Conservation (phyloP, 2,797 vertebrate species). For the Acanthurus lineatus region DNA sequence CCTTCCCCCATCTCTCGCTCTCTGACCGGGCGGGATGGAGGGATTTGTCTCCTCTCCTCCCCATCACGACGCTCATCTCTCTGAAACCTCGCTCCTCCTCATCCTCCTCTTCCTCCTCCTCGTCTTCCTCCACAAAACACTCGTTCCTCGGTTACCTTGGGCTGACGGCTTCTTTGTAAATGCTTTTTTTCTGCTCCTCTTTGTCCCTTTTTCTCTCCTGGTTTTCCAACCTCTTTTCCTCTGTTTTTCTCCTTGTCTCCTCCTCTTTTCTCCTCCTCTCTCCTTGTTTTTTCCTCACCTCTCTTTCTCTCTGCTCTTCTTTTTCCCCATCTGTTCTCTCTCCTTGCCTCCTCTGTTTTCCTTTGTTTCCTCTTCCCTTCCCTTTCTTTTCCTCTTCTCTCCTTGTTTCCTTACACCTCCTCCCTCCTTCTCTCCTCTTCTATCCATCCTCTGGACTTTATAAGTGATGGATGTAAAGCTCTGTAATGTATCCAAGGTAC, state of each 20-base stretch:
- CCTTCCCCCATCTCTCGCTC: constrained; percentile 63
- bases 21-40: constrained; percentile 69
- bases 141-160: constrained; percentile 98
- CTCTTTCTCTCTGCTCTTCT: too few species aligned
- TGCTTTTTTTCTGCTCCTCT: constrained; percentile 79
- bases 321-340: too few species aligned
- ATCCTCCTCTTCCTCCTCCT: constrained; percentile 72
- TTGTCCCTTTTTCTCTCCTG: neutral
- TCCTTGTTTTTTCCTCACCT: too few species aligned
- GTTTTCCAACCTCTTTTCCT: too few species aligned
- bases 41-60: constrained; percentile 84
- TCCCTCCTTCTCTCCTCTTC: constrained; percentile 12
- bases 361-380: too few species aligned
- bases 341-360: too few species aligned
- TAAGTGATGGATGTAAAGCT: constrained; percentile 69
- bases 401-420: too few species aligned
- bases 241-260: neutral
- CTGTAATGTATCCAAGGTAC: constrained; percentile 55
- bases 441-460: constrained; percentile 53
- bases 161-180: constrained; percentile 91
- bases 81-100: constrained; percentile 84
- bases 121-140: constrained; percentile 84
- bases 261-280: neutral
- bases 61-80: constrained; percentile 90
- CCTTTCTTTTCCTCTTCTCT: neutral